Evolutionary conservation across 2,888 invertebrate genomes (phyloP), one percentile per base, ranked within the genome.

Genomic region (Limnephilus auricula): DNA sequence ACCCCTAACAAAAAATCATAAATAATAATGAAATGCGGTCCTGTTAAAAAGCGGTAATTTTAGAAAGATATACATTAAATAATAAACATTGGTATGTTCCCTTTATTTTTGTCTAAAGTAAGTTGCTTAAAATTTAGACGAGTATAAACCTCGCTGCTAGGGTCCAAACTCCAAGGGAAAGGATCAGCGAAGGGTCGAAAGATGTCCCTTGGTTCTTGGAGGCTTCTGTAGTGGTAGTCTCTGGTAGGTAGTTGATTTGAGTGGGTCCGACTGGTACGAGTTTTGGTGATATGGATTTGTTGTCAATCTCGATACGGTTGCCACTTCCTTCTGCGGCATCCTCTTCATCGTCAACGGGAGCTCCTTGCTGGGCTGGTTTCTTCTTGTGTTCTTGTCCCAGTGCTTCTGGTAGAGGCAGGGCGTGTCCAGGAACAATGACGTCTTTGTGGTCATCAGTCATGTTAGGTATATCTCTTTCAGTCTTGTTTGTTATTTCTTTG

Each of bases 281-380:
- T 34, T n/a, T n/a, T 78, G 91, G 80, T 87, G 88, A n/a, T n/a
- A n/a, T n/a, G 25, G 45, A 82, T 82, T 92, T 92, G 32, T 89
- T 86, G 37, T 91, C 91, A 30, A 34, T 88, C 34, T 92, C 92
- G 18, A 90, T 91, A 25, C 89, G 88, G 83, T 78, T 91, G n/a
- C 93, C 93, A 79, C 93, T 93, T 80, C 93, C 93, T 91, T 93
- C 93, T 30, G 90, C n/a, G 9, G 84, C 88, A 90, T 93, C 93
- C 90, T 93, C 93, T 88, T 93, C 93, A 87, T 93, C 93, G 79
- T 93, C 93, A 0, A 93, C 92, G 3, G 93, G 93, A 18, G 92
- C 93, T 83, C 93, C 93, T 79, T 93, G 91, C 50, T 90, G 79
- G 9, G 84, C 40, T 18, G 90, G 82, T n/a, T 92, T 85, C 79